Evolutionary conservation across 2,797 vertebrate species (phyloP).

Genomic region (Chromobotia macracanthus): DNA sequence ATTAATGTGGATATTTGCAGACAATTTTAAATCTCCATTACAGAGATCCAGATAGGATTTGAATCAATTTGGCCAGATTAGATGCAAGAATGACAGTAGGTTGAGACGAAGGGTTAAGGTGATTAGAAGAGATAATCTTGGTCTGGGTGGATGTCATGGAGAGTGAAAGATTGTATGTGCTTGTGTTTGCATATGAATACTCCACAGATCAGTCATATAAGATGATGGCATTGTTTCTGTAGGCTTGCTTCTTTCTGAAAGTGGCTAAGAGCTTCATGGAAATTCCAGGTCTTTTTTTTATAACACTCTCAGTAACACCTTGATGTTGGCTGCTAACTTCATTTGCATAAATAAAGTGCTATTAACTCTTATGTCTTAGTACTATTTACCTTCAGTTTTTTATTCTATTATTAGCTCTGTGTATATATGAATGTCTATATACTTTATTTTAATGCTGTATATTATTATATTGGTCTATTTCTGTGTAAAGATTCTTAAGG

Average conservation of each 20-base stretch:
- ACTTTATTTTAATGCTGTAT: background rate
- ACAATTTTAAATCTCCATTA: conserved; percentile 76
- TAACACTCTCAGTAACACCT: conserved; percentile 14
- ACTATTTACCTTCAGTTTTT: background rate
- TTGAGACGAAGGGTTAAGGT: conserved; percentile 60
- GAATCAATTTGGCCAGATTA: conserved; percentile 73
- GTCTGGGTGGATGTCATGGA: conserved; percentile 57
- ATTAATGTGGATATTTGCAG: conserved; percentile 79
- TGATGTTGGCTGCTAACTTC: conserved; percentile 11
- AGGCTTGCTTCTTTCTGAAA: conserved; percentile 8
- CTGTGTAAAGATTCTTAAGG: no score
- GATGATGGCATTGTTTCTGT: conserved; percentile 59
- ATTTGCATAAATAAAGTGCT: conserved; percentile 9
- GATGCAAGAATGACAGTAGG: conserved; percentile 64
- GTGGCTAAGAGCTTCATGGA: conserved; percentile 27
- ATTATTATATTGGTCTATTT: no score
- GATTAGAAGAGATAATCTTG: conserved; percentile 69
- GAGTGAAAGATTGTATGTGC: conserved; percentile 64
- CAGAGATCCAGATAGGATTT: conserved; percentile 72
- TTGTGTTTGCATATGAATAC: conserved; percentile 68
- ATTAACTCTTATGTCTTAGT: background rate
- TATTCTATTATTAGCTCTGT: background rate
- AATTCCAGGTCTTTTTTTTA: conserved; percentile 66
- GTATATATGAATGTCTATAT: background rate
- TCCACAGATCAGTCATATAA: conserved; percentile 34